Conservation (phyloP, 2,888 invertebrate species). For the Noctuana brunneofusca region DNA sequence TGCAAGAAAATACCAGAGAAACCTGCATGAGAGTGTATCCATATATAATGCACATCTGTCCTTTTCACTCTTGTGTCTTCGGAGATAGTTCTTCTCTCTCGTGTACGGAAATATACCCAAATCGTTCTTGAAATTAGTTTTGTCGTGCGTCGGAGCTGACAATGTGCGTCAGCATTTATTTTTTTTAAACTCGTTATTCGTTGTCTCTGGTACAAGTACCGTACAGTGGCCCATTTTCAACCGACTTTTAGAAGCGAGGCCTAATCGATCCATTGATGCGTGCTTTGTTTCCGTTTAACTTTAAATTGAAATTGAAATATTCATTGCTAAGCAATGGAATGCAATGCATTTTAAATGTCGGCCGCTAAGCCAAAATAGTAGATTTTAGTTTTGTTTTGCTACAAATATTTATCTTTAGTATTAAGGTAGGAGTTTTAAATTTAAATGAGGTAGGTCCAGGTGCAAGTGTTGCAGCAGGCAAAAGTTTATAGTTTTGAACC, state of each 20-base stretch:
- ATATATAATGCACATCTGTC: too few relatives aligned
- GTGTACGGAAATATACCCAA: too few relatives aligned
- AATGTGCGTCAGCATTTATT: too few relatives aligned
- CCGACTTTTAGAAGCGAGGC: slow-evolving; percentile 19
- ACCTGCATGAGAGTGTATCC: too few relatives aligned
- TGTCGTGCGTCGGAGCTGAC: too few relatives aligned
- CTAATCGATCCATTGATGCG: slow-evolving; percentile 30
- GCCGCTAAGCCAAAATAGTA: neutral
- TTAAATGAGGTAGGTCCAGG: too few relatives aligned
- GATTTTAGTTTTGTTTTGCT: neutral
- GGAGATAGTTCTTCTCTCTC: too few relatives aligned
- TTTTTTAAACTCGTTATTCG: neutral
- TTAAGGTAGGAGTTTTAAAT: too few relatives aligned
- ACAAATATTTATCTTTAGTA: too few relatives aligned
- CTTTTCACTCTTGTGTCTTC: too few relatives aligned
- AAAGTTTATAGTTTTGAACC: neutral
- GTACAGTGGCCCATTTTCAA: slow-evolving; percentile 18
- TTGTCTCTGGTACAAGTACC: neutral
- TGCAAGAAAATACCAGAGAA: too few relatives aligned
- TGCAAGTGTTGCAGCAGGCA: neutral
- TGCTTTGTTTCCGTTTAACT: slow-evolving; percentile 19
- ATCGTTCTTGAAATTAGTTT: too few relatives aligned
- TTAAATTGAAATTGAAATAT: slow-evolving; percentile 22
- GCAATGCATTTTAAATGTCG: neutral
- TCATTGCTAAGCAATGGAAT: slow-evolving; percentile 4